Evolutionary conservation across 2,113 vertebrate genomes (phyloP), one percentile per base, ranked within the genome.

Genomic region (Leptosomus discolor): DNA sequence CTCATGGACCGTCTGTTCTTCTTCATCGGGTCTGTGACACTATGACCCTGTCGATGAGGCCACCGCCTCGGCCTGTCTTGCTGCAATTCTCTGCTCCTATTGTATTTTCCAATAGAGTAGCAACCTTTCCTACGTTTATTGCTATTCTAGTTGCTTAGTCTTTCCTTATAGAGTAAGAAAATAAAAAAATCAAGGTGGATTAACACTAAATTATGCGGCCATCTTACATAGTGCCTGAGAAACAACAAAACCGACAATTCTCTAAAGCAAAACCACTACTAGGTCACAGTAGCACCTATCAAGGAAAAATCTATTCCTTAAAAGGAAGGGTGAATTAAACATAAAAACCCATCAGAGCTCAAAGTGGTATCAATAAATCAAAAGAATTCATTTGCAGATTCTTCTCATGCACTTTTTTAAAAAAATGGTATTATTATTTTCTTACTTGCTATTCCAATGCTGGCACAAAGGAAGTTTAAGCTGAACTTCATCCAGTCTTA

Each of bases 401-500:
- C 48, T 87, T 85, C 69, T 71, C 29, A 76, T 71, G 20, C 48
- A 30, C 70, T 86, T 70, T 46, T 32, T 75, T 45, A 19, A 7
- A 74, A 76, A 77, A 69, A 83, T 24, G 9, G 36, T 21, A 75
- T n/a, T n/a, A 53, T 78, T 95, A 20, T 88, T 77, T 53, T 64
- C 85, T 83, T 90, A 80, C 83, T 88, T 71, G 43, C 61, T 90
- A 64, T 83, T 93, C 79, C 37, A 85, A 3, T 23, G 21, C 15
- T 95, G 94, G 89, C 91, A 96, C 50, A 86, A 94, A 91, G 48
- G 70, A 92, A 22, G 30, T 61, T 96, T 77, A 83, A 91, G 69
- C 75, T 88, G 85, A 96, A 88, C 94, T 95, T 89, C 75, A 92
- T 83, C 61, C 69, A 54, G 71, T 43, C 92, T 92, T 83, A 74